phyloP scores from a whole-genome alignment of 2,113 vertebrate species.

The Pitta sordida region DNA sequence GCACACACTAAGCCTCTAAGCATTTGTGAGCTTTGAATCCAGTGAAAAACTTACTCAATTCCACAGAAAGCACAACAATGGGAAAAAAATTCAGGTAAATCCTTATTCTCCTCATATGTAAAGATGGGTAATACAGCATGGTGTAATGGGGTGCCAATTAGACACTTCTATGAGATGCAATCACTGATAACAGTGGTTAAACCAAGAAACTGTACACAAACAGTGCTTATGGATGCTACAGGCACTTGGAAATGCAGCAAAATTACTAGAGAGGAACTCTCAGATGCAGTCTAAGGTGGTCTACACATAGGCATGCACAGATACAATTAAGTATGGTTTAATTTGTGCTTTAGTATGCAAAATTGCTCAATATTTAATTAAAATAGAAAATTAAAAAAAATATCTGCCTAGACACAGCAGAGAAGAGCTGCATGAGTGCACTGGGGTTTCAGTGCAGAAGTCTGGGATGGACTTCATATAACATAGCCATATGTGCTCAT shows the following conservation, averaged over 20 bases:
- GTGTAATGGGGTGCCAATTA: background rate
- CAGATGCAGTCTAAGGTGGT: background rate
- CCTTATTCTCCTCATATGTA: background rate
- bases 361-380: background rate
- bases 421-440: background rate
- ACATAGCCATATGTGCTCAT: background rate
- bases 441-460: background rate
- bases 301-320: background rate
- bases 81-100: background rate
- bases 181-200: background rate
- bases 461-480: background rate
- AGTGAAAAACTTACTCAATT: background rate
- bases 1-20: background rate
- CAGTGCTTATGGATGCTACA: background rate
- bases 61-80: background rate
- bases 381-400: background rate
- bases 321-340: background rate
- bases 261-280: background rate
- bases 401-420: background rate
- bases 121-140: background rate
- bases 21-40: background rate
- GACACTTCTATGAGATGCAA: background rate
- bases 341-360: background rate
- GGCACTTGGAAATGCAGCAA: background rate
- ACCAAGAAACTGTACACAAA: background rate